A percentile compares a stretch with the other conserved stretches of the same genome.
phyloP scores from a whole-genome alignment of 2,888 invertebrate genomes.

The Blastobasis adustella region DNA sequence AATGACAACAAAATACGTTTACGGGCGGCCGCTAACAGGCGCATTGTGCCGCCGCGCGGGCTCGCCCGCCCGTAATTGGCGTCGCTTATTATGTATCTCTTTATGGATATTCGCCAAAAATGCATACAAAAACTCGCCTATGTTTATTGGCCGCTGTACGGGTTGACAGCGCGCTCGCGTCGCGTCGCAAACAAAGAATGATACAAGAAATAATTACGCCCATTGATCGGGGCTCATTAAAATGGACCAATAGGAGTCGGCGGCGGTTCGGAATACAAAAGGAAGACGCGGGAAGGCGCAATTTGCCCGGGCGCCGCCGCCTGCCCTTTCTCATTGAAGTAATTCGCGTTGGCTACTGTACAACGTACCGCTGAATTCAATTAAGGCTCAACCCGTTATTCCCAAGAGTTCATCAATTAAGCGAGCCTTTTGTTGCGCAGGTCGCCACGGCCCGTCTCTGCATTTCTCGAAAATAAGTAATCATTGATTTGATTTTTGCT shows the following conservation, averaged over 20 bases:
- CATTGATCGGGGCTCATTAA: constrained; percentile 70
- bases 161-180: constrained; percentile 56
- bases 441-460: constrained; percentile 13
- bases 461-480: too few relatives aligned
- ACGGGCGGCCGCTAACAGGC: constrained; percentile 33
- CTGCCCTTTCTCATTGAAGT: constrained; percentile 60
- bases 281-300: constrained; percentile 48
- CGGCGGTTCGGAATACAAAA: constrained; percentile 39
- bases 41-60: constrained; percentile 39
- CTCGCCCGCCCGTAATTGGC: constrained; percentile 40
- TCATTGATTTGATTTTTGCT: too few relatives aligned
- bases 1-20: constrained; percentile 24
- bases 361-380: constrained; percentile 48
- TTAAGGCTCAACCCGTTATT: constrained; percentile 48
- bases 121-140: constrained; percentile 45
- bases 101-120: constrained; percentile 57
- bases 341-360: constrained; percentile 34
- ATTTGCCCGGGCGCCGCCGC: constrained; percentile 62
- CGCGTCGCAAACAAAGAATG: constrained; percentile 53
- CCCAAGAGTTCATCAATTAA: constrained; percentile 44
- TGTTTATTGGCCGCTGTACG: constrained; percentile 32
- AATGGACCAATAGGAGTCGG: constrained; percentile 55
- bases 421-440: constrained; percentile 21
- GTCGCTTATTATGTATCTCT: constrained; percentile 23
- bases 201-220: constrained; percentile 72